A percentile compares a stretch with the other conserved stretches of the same genome.
Evolutionary conservation across 1,140 invertebrate species (phyloP).

Genomic region (Homalodisca vitripennis): DNA sequence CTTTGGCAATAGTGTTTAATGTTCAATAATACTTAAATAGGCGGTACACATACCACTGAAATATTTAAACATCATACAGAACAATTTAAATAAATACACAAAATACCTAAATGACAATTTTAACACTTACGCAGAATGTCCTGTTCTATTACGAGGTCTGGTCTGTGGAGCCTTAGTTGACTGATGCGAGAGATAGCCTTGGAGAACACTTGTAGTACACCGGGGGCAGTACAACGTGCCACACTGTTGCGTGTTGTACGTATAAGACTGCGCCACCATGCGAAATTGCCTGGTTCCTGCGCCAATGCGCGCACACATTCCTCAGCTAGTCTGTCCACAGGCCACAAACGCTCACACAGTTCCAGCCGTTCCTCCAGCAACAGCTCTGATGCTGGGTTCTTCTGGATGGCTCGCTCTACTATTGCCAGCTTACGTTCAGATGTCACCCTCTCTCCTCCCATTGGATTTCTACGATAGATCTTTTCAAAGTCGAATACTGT

Average conservation of each 20-base stretch:
- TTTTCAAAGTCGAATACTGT: slow-evolving; percentile 47
- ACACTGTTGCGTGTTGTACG: slow-evolving; percentile 58
- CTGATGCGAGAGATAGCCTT: slow-evolving; percentile 56
- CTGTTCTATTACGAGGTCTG: not conserved
- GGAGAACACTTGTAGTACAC: slow-evolving; percentile 55
- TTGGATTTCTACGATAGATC: slow-evolving; percentile 48
- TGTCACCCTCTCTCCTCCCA: slow-evolving; percentile 47
- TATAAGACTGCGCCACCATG: slow-evolving; percentile 59
- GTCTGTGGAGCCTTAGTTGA: slow-evolving; percentile 41
- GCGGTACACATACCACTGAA: too few species aligned
- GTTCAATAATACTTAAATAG: too few species aligned
- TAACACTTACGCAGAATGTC: slow-evolving; percentile 18
- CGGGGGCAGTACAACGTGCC: slow-evolving; percentile 58
- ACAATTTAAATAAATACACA: too few species aligned
- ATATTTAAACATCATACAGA: too few species aligned
- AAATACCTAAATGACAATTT: too few species aligned
- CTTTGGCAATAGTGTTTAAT: too few species aligned
- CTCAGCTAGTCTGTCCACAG: slow-evolving; percentile 49
- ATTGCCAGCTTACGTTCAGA: slow-evolving; percentile 57
- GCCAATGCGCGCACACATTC: slow-evolving; percentile 45
- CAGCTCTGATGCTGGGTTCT: slow-evolving; percentile 50
- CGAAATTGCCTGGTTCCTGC: slow-evolving; percentile 55
- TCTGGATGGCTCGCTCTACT: slow-evolving; percentile 54
- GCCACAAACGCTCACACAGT: slow-evolving; percentile 52
- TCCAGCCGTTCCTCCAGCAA: slow-evolving; percentile 53